Base-by-base conservation (phyloP, 2,888 invertebrate genomes). In the Frankliniella intonsa region DNA sequence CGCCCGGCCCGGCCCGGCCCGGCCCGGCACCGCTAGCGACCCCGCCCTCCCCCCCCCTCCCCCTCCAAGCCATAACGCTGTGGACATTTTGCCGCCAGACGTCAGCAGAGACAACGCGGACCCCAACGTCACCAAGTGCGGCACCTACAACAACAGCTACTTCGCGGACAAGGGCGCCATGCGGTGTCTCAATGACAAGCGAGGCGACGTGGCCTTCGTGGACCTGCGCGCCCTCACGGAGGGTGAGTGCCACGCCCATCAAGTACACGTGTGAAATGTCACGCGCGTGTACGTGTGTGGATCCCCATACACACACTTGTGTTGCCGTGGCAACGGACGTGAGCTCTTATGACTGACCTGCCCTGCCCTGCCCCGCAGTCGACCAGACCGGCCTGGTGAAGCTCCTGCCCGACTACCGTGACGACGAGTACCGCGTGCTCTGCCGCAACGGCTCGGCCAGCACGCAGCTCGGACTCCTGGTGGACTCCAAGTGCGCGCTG, bases 81-180 rank as follows among this genome's bases (percentile, higher is more conserved):
- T 50, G 55, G 62, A 8, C 79, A 19, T 27, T 38, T 38, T 82
- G 69, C 10, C 7, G 50, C 55, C 50, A 80, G n/a, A 76, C 38
- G 38, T 38, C 38, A 81, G 76, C 50, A n/a, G 79, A n/a, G 80
- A 55, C 65, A 69, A 22, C 80, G 19, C 50, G 87, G 87, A 83
- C 83, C 84, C 86, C 22, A 76, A 83, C 83, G 84, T 86, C 22
- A 76, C 12, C 69, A 76, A 25, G 69, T 76, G 69, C 69, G 69
- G 22, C 69, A 25, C 25, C 69, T 25, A n/a, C 69, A 25, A 86
- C 0, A 92, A 92, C 86, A 83, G 86, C 83, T 93, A 88, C 87
- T 92, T 89, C 86, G 91, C 91, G 0, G 92, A 91, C 87, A 88
- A 88, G 82, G 93, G 93, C 0, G 90, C 92, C 0, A 85, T 93